Conservation (phyloP, 2,113 vertebrate species). For the Lipotes vexillifer region DNA sequence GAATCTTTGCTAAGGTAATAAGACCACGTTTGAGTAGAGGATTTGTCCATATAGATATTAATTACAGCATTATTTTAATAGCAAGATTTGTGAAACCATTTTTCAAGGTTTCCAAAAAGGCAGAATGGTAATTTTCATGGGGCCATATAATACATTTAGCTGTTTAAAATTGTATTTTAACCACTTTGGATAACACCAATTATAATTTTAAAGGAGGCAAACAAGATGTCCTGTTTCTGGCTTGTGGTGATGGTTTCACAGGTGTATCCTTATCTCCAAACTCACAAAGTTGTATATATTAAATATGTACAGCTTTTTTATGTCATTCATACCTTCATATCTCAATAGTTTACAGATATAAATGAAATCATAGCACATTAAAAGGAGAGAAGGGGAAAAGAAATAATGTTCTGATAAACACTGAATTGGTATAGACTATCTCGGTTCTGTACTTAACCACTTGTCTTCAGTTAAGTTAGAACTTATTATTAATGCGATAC, state of each 20-base stretch:
- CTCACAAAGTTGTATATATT: not conserved
- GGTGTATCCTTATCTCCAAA: not conserved
- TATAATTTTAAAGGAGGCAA: not conserved
- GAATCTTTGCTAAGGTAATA: not conserved
- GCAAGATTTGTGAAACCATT: not conserved
- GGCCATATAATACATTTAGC: not conserved
- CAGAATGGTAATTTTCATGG: not conserved
- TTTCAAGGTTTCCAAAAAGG: not conserved
- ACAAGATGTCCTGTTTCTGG: not conserved
- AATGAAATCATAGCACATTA: not conserved
- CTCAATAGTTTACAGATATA: slow-evolving; percentile 2
- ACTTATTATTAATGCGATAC: slow-evolving; percentile 12
- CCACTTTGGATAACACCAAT: not conserved
- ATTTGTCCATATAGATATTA: not conserved
- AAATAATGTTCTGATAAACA: not conserved
- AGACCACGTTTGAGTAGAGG: not conserved
- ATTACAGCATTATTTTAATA: not conserved
- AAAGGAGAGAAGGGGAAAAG: not conserved
- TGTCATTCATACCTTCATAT: not conserved
- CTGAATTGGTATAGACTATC: slow-evolving; percentile 19
- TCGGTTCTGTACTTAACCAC: slow-evolving; percentile 10
- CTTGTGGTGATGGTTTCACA: not conserved
- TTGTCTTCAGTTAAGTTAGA: slow-evolving; percentile 43
- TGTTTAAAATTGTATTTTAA: slow-evolving; percentile 23
- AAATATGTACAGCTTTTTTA: not conserved